Evolutionary conservation across 2,113 vertebrate genomes (phyloP), one percentile per base, ranked within the genome.

Genomic region (Mustela nigripes): DNA sequence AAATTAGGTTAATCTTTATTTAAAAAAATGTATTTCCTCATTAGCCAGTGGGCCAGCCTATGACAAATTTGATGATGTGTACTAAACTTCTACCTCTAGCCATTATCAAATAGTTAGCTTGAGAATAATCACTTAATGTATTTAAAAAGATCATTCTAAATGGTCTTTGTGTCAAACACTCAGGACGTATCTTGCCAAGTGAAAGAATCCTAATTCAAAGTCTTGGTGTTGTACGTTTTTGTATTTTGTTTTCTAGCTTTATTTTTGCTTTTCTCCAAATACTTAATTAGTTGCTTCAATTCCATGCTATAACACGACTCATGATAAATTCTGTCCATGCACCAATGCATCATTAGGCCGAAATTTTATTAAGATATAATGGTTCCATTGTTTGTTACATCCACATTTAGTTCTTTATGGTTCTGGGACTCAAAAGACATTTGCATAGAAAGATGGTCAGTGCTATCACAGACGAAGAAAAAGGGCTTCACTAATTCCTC

Each of bases 1-100:
- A 83, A 92, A 83, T 62, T 79, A 90, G 15, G 14, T 48, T 85
- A 84, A 79, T 93, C 8, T 87, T 89, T 50, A 62, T 71, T 53
- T 5, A 79, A 82, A 28, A 39, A 96, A 89, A 71, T 76, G 0
- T 18, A 93, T 86, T 42, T 95, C 39, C 45, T 60, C 26, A 33
- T 93, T 91, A 95, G 19, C 2, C 10, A 67, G 31, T n/a, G 48
- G 42, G 22, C 6, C 26, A 81, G 60, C 22, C 24, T 67, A 63
- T 31, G 42, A 67, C n/a, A 53, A 39, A 36, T 73, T 73, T 45
- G 42, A 95, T 31, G 5, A 60, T 1, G 5, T 56, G 4, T 80
- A 21, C 42, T 78, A 28, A 92, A 65, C 11, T 60, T 8, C 39
- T 85, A 22, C 65, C 14, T 36, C 21, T 71, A 36, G 31, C 15